Base-by-base conservation (phyloP, 2,888 invertebrate genomes). In the Drosophila maculinotata region DNA sequence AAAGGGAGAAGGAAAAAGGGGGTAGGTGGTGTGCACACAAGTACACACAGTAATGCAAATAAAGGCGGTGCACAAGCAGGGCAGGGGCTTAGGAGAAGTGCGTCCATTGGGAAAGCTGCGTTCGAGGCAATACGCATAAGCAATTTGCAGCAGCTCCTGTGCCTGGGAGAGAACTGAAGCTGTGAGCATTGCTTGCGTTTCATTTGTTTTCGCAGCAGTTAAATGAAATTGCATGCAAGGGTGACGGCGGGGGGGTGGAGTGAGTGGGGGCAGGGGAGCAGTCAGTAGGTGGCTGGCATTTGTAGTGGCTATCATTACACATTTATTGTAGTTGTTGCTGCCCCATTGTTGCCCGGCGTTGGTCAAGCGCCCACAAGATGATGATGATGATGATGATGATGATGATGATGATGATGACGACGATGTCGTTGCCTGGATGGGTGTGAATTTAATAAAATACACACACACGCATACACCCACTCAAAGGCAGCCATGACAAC, bases 371-470 rank as follows among this genome's bases (percentile, higher is more conserved):
- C 49, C 63, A 79, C 69, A 79, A 76, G 86, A 62, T 51, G 76
- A 57, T 44, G 48, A 45, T 42, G 36, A 33, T 35, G 56, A 62
- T 54, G 52, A 53, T 58, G 52, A 52, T 42, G 10, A 41, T 39
- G 69, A 52, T 31, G 48, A 42, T 28, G 63, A 57, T 60, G 36
- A 76, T 57, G 41, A 54, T 52, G 59, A 62, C 54, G 67, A 53
- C 39, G 60, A 54, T 47, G 30, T 23, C 47, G 74, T 65, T 75
- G 47, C 26, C 48, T 36, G 72, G 38, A 52, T 79, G 79, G 75
- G 88, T 87, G 86, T 87, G 79, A 87, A 87, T 85, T 83, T 87
- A 85, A 87, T 87, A 82, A 85, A 79, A 79, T 78, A 69, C 70
- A 70, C 60, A 52, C 69, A 36, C 25, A 51, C 51, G 53, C 52